Evolutionary conservation across 2,113 vertebrate species (phyloP), one percentile per base, ranked within the genome.

Genomic region (Chaetura pelagica): DNA sequence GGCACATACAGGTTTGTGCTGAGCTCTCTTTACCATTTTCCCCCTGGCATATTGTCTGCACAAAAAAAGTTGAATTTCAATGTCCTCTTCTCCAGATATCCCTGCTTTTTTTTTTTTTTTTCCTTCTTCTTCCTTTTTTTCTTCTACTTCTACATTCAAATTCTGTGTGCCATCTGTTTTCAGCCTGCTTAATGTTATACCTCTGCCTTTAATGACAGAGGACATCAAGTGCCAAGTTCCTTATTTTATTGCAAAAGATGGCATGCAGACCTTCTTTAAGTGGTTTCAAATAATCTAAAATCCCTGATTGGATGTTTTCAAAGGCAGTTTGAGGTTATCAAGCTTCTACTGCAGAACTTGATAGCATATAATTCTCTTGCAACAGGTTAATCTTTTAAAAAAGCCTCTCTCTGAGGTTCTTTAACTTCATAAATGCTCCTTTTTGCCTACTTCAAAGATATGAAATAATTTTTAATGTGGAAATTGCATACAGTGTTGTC

Each of bases 301-400:
- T 7, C 30, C 19, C 46, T 48, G 4, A 77, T 80, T 93, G 57
- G 44, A 59, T 75, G 38, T 15, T 75, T 94, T 92, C 68, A 93
- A 90, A 86, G 68, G 68, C 55, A 93, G 52, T 34, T 64, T 81
- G 82, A 75, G 8, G 44, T 96, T 93, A 63, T 91, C 63, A 86
- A 61, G 15, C 40, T 89, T 83, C 57, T 86, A 7, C 76, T 87
- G 69, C 12, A 64, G 59, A 48, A 7, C 72, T 89, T 72, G 80
- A 5, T 44, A 69, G 6, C 30, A 55, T 69, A 57, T 64, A 29
- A 57, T 64, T 35, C 32, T 92, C 44, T 83, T 89, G 54, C 85
- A 93, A 82, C 7, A 87, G 54, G 35, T 74, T 83, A 84, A 85
- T 85, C 55, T 83, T 87, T 96, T 76, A 29, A n/a, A 86, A 86